Conservation (phyloP, 2,113 vertebrate species). For the Pachypanchax playfairii region DNA sequence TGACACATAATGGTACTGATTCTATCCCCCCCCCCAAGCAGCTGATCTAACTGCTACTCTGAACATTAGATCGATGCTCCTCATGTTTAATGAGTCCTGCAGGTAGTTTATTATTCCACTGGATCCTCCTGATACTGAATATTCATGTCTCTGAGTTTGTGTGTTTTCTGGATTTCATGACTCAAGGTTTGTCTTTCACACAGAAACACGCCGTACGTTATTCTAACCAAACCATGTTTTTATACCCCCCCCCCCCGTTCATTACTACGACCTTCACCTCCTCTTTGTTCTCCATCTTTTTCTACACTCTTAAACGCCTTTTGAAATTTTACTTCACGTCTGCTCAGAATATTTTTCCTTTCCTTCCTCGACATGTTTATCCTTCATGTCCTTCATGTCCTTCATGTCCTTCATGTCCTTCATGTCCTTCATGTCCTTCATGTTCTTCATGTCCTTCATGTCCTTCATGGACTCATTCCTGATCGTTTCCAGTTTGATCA, state of each 20-base stretch:
- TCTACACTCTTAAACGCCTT: constrained; percentile 43
- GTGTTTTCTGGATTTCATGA: constrained; percentile 7
- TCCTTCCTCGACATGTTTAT: not conserved
- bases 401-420: too few species aligned
- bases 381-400: not conserved
- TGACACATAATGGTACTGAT: too few species aligned
- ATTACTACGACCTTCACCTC: constrained; percentile 59
- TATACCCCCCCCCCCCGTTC: constrained; percentile 43
- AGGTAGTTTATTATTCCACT: constrained; percentile 29
- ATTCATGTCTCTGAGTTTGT: constrained; percentile 2
- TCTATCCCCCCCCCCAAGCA: constrained; percentile 25
- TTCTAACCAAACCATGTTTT: constrained; percentile 27
- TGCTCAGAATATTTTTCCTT: not conserved
- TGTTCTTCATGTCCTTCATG: too few species aligned
- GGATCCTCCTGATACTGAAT: constrained; percentile 24
- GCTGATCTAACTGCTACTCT: constrained; percentile 47
- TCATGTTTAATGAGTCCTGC: constrained; percentile 41
- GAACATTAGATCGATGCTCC: constrained; percentile 38
- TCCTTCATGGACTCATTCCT: too few species aligned
- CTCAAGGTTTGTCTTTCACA: constrained; percentile 37
- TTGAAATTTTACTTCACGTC: constrained; percentile 43
- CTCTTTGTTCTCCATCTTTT: constrained; percentile 15
- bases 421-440: too few species aligned
- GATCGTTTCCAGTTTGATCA: too few species aligned
- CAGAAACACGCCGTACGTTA: constrained; percentile 13